Evolutionary conservation across 2,797 vertebrate species (phyloP).

Genomic region (Erethizon dorsatum): DNA sequence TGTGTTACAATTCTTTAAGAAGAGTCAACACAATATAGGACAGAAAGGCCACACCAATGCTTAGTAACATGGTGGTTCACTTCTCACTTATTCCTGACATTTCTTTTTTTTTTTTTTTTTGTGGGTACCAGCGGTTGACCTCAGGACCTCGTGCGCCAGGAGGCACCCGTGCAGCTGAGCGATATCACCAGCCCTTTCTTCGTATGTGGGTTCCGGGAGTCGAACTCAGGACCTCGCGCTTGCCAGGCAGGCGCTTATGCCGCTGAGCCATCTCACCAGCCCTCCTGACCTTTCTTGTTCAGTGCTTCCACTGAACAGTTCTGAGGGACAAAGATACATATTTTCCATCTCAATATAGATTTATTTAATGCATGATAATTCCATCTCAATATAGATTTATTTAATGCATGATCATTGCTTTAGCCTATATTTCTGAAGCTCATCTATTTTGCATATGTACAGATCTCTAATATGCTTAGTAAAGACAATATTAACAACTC

Average conservation of each 20-base stretch:
- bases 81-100: neutral
- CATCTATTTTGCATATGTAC: neutral
- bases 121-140: no score
- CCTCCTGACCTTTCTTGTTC: neutral
- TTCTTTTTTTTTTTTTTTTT: neutral
- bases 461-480: neutral
- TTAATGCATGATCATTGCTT: neutral
- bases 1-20: neutral
- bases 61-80: neutral
- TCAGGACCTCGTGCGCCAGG: no score
- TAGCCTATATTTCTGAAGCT: neutral
- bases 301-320: neutral
- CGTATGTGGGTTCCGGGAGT: no score
- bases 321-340: neutral
- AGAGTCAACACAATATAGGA: neutral
- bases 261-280: no score
- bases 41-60: neutral
- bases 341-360: neutral
- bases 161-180: no score
- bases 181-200: no score
- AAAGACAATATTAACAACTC: neutral
- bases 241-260: no score
- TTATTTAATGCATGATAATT: slow-evolving; percentile 30
- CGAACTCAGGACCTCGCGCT: no score
- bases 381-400: neutral